phyloP scores from a whole-genome alignment of 1,140 invertebrate species.

The Octopus bimaculoides region DNA sequence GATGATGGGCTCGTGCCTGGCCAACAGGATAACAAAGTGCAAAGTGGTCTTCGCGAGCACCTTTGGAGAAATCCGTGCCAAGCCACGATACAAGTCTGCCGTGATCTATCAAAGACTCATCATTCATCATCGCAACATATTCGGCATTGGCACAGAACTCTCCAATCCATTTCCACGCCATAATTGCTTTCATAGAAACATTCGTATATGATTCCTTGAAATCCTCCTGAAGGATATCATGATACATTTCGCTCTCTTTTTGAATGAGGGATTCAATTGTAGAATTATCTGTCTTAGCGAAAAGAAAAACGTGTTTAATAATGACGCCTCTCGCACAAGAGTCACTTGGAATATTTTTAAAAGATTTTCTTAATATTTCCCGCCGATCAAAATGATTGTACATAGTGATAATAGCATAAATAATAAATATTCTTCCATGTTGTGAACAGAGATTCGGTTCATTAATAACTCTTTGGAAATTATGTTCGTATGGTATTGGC shows the following conservation, averaged over 20 bases:
- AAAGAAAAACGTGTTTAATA: neutral
- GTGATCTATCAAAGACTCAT: slow-evolving; percentile 29
- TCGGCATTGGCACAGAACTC: slow-evolving; percentile 21
- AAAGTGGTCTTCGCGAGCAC: neutral
- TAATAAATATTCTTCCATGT: neutral
- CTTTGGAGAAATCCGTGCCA: neutral
- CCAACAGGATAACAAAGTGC: neutral
- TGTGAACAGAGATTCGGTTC: neutral
- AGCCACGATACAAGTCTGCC: neutral
- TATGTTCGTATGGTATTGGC: no score
- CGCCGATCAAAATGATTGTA: neutral
- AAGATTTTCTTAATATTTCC: neutral
- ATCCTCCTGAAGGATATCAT: slow-evolving; percentile 35
- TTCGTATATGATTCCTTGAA: slow-evolving; percentile 32
- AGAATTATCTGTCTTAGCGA: neutral
- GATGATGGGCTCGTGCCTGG: neutral
- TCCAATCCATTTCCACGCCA: slow-evolving; percentile 30
- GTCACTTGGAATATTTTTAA: neutral
- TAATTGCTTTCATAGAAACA: slow-evolving; percentile 29
- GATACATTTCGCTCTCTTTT: slow-evolving; percentile 22
- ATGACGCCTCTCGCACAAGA: neutral
- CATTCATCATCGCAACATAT: slow-evolving; percentile 28
- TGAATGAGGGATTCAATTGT: neutral
- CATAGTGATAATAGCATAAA: neutral
- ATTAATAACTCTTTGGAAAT: no score